Evolutionary conservation across 1,140 invertebrate species (phyloP), one percentile per base, ranked within the genome.

Genomic region (Papilio machaon): DNA sequence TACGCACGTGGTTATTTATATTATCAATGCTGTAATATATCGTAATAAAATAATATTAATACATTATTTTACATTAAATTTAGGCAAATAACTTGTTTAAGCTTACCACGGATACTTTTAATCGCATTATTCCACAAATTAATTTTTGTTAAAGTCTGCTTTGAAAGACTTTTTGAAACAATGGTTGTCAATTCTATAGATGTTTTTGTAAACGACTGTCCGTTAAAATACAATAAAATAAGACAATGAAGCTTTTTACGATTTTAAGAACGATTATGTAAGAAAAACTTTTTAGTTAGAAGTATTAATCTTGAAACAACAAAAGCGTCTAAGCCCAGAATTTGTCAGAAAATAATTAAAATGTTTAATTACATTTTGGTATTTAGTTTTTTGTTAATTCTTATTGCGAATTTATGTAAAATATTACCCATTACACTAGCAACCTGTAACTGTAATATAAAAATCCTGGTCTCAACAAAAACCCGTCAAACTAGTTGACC

Each of bases 221-320:
- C 81, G 80, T 85, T 84, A 60, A 67, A 87, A 87, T 84, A 85
- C 88, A 85, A 87, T 89, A 87, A 86, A 84, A 86, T 76, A 82
- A 85, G 87, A 89, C 86, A 89, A 90, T 86, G 85, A 81, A 80
- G 80, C 80, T 87, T 87, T 80, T 80, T 86, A 38, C 80, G 64
- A 70, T 35, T 35, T 70, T 70, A 70, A 70, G 78, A 30, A 38
- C 23, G 64, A 70, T 70, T 70, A 70, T 64, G 23, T 30, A 3
- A 30, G 19, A 70, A 35, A 70, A 35, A 7, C 30, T 64, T 64
- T 64, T 64, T 30, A 11, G 60, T 64, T 7, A 30, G 3, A 64
- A 30, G 2, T 11, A 11, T 23, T 11, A 11, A 64, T 30, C 19
- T 64, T 30, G 0, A 13, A 64, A 64, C 23, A 64, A 64, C 15